Evolutionary conservation across 2,113 vertebrate genomes (phyloP), one percentile per base, ranked within the genome.

Genomic region (Xiphophorus hellerii): DNA sequence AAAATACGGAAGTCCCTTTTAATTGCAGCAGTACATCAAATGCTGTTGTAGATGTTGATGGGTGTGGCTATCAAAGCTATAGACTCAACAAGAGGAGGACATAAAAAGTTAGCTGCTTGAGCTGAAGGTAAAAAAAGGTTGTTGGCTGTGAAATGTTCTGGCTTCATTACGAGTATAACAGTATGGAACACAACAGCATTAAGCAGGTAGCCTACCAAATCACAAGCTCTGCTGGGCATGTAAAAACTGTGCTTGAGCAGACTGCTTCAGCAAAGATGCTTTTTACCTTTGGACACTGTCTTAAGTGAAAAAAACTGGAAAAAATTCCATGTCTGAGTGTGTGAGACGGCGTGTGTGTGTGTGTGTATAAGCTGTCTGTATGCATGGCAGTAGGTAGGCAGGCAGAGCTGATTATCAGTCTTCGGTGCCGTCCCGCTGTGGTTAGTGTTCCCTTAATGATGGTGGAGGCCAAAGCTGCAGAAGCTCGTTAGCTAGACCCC

Each of bases 361-460:
- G 39, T 42, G 12, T 14, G 39, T 42, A 42, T 42, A 14, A 42
- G 13, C 1, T 70, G 48, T 22, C 51, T 71, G 54, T 25, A 67
- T 74, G 69, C 35, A 39, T 69, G 66, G 15, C 61, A 77, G 68
- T 74, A 12, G 28, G 69, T 74, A 51, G 64, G 42, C 42, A 67
- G 65, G 65, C 62, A 61, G 78, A 78, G 86, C 84, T 83, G 78
- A 89, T 87, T 73, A 90, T 84, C 73, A 64, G 64, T 70, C 66
- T 75, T 1, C 64, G 54, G 70, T 60, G 69, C 20, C 17, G 39
- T 77, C 77, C 73, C 44, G 5, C 73, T 84, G 82, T 2, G 78
- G 83, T 90, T 82, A 79, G 84, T 77, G 77, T 88, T 87, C 78
- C 62, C 65, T 87, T 92, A 90, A 92, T 90, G 88, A 90, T 87